These are phyloP conservation scores for Florisuga fusca DNA, from an alignment of 2,797 vertebrate species.

Conservation along the genomic window DNA sequence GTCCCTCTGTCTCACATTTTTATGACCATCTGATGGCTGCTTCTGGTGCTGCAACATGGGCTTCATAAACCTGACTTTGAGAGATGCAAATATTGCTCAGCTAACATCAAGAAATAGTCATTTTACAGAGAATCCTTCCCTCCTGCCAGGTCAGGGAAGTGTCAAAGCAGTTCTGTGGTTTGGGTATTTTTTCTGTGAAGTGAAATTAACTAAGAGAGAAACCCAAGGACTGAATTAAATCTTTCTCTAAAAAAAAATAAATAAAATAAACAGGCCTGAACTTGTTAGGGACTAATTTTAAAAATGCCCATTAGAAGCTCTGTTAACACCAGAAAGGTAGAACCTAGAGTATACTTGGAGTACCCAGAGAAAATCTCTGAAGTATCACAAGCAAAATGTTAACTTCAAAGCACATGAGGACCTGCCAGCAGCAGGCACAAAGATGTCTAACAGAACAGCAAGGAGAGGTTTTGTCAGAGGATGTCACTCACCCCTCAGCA, in stretches of 20 bases:
- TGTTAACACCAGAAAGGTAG: background rate
- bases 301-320: background rate
- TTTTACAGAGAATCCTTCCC: background rate
- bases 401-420: fast-evolving
- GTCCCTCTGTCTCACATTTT: background rate
- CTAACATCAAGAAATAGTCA: background rate
- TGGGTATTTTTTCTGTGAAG: background rate
- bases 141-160: background rate
- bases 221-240: background rate
- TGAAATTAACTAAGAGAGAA: background rate
- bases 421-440: background rate
- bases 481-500: constrained; percentile 86
- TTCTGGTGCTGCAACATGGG: background rate
- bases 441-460: background rate
- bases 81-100: background rate
- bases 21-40: background rate
- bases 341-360: background rate
- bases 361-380: background rate
- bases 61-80: background rate
- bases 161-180: background rate
- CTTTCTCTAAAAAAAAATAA: background rate
- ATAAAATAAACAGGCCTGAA: background rate
- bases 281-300: background rate
- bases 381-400: fast-evolving
- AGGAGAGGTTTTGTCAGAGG: background rate